Base-by-base conservation (phyloP, 2,888 invertebrate genomes). In the Schrankia costaestrigalis region DNA sequence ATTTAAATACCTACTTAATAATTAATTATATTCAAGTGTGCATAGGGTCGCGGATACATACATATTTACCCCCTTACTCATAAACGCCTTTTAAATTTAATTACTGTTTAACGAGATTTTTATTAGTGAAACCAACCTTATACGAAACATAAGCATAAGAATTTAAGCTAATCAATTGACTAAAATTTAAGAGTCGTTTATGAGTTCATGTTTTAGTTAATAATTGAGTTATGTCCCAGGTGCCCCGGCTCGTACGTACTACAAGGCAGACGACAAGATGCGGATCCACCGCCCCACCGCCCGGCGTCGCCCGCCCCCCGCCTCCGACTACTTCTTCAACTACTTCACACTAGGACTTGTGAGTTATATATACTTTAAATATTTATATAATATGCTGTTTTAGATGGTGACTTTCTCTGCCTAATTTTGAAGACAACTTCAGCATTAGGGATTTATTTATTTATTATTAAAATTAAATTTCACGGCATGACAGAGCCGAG, bases 211-310 rank as follows among this genome's bases (percentile, higher is more conserved):
- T 5, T 17, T 17, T 17, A 17, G 17, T 17, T 5, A 7, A 17
- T 17, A 17, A 5, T 17, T 5, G 7, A 17, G 6, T 3, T 21
- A 21, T 21, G 9, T 13, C 7, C 2, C 26, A 39, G 38, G 99
- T 0, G 95, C 97, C 2, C 99, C 99, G 0, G 95, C 95, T 38
- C 90, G 92, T 35, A 93, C 98, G 2, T 99, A 97, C 87, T 99
- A 95, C 87, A 99, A 99, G 86, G 95, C 97, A 24, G 99, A 99
- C 79, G 99, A 99, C 79, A 99, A 99, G 89, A 99, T 99, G 98
- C 94, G 96, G 79, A 98, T 98, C 67, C 98, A 98, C 86, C 93
- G 95, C 53, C 95, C 96, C 19, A 94, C 94, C 63, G 93, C 95
- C 7, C 93, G 95, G 71, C 74, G 83, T 39, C 92, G 94, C 52